These are phyloP conservation scores for Serranus cabrilla DNA, from an alignment of 2,797 vertebrate species.

Conservation along the genomic window DNA sequence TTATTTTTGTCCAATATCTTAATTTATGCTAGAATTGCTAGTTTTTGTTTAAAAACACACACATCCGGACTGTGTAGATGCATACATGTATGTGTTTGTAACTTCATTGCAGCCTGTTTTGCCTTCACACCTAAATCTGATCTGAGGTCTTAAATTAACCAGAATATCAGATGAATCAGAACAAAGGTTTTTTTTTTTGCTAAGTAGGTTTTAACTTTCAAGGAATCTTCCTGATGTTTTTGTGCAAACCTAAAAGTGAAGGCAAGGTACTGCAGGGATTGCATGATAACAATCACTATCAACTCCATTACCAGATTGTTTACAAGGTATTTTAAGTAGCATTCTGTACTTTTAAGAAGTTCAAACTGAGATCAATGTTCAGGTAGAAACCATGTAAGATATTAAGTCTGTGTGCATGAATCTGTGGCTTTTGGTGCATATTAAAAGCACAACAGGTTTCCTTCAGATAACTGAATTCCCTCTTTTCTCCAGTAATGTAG, in stretches of 20 bases:
- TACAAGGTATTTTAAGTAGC: background rate
- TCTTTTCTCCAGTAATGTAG: too few species aligned
- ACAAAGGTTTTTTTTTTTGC: too few species aligned
- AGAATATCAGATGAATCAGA: too few species aligned
- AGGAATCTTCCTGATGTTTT: too few species aligned
- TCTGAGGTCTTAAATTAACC: background rate
- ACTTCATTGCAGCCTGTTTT: background rate
- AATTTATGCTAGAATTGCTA: too few species aligned
- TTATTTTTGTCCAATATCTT: background rate
- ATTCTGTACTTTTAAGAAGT: background rate
- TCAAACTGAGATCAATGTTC: background rate
- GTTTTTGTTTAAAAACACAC: background rate
- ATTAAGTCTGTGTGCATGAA: background rate
- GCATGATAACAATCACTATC: background rate
- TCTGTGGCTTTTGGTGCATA: background rate
- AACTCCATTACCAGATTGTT: background rate
- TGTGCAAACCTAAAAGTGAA: too few species aligned
- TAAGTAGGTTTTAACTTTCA: too few species aligned
- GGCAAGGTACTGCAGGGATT: too few species aligned
- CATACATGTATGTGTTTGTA: rapidly evolving
- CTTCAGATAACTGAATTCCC: background rate
- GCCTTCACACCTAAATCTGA: background rate
- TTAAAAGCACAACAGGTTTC: background rate
- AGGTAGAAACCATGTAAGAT: background rate
- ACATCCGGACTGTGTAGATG: background rate